Evolutionary conservation across 2,888 invertebrate genomes (phyloP).

Genomic region (Pristionchus fissidentatus): DNA sequence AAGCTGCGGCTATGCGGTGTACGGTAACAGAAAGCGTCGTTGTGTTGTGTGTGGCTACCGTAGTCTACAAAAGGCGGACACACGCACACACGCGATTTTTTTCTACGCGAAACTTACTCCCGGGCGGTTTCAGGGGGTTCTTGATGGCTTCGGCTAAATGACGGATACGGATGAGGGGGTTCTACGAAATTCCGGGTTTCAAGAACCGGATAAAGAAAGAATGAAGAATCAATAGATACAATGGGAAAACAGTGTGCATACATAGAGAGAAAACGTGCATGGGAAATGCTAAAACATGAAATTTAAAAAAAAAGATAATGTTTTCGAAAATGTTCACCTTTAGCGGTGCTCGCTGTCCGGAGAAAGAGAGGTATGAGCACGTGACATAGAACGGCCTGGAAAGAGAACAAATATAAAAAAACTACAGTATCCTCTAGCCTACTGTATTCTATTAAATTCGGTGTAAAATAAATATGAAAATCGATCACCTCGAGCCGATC

Average conservation of each 20-base stretch:
- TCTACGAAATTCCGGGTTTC: not conserved
- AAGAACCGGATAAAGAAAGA: not conserved
- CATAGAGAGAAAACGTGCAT: not conserved
- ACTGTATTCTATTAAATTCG: too few species aligned
- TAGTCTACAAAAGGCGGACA: not conserved
- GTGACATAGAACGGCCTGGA: slow-evolving; percentile 89
- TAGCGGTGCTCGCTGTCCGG: slow-evolving; percentile 92
- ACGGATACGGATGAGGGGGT: not conserved
- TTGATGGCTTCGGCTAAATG: slow-evolving; percentile 16
- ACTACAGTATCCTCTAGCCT: not conserved
- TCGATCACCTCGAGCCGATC: slow-evolving; percentile 90
- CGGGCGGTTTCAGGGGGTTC: slow-evolving; percentile 26
- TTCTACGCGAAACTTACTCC: slow-evolving; percentile 38
- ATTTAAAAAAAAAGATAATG: not conserved
- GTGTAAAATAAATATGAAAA: too few species aligned
- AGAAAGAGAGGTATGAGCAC: slow-evolving; percentile 95
- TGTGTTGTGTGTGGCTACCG: too few species aligned
- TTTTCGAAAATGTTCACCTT: slow-evolving; percentile 83
- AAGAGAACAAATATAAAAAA: not conserved
- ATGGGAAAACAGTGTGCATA: not conserved
- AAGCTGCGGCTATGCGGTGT: not conserved
- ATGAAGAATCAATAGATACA: not conserved
- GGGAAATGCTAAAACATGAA: not conserved
- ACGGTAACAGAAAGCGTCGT: not conserved
- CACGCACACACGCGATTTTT: not conserved